These are phyloP conservation scores for Atherix ibis DNA, from an alignment of 2,888 invertebrate species.

Conservation along the genomic window DNA sequence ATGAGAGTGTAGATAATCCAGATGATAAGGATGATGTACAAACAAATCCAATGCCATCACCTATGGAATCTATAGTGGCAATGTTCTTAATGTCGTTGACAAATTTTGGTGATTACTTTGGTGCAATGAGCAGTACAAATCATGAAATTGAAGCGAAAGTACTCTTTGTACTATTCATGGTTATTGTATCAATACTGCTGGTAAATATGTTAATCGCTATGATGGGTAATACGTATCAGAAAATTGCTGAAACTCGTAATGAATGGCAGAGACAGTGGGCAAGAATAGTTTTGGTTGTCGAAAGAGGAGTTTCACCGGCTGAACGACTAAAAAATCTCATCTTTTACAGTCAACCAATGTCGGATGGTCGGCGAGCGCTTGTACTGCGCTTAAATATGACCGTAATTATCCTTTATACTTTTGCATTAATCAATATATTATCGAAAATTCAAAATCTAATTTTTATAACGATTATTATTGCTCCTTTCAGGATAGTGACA, in stretches of 20 bases:
- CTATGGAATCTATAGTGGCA: constrained; percentile 88
- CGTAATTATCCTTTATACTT: constrained; percentile 35
- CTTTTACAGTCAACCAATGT: constrained; percentile 91
- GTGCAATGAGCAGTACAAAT: constrained; percentile 74
- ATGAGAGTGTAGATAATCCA: constrained; percentile 67
- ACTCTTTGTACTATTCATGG: constrained; percentile 94
- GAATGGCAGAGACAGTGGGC: constrained; percentile 99
- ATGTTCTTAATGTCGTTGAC: constrained; percentile 98
- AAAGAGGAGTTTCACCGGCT: constrained; percentile 85
- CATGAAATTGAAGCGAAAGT: constrained; percentile 82
- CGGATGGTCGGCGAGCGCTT: constrained; percentile 67
- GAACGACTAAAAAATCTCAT: constrained; percentile 72
- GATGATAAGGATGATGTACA: constrained; percentile 69
- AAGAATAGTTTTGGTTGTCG: constrained; percentile 89
- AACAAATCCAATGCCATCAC: constrained; percentile 77
- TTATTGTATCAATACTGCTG: constrained; percentile 82
- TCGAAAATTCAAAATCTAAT: not conserved
- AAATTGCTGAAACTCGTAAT: constrained; percentile 91
- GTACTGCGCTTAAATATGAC: constrained; percentile 79
- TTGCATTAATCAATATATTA: not conserved
- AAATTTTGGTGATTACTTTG: constrained; percentile 89
- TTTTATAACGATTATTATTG: too few species aligned
- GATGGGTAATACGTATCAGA: constrained; percentile 99
- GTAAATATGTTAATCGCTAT: constrained; percentile 98
- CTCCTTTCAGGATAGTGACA: constrained; percentile 63